A percentile compares a stretch with the other conserved stretches of the same genome.
phyloP scores from a whole-genome alignment of 2,797 vertebrate species.

The Cyclopterus lumpus region DNA sequence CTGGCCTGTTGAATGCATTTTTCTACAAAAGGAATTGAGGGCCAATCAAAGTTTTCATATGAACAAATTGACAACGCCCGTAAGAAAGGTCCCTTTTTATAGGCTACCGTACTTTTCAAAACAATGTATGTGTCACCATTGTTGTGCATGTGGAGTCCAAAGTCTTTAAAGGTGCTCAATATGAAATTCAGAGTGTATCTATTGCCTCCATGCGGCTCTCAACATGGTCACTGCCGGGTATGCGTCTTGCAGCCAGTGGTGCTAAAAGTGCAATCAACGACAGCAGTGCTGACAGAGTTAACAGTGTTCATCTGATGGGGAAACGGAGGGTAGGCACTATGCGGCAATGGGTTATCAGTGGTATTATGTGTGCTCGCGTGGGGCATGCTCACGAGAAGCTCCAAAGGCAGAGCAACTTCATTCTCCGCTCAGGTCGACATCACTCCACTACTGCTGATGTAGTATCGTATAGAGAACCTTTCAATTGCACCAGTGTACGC shows the following conservation, averaged over 20 bases:
- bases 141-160: not conserved
- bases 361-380: not conserved
- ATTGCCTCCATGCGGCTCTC: not conserved
- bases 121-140: not conserved
- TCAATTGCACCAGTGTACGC: not conserved
- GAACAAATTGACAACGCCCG: not conserved
- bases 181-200: not conserved
- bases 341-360: not conserved
- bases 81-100: not conserved
- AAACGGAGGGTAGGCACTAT: not conserved
- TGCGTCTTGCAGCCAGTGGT: not conserved
- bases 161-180: not conserved
- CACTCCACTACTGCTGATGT: not conserved
- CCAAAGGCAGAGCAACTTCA: not conserved
- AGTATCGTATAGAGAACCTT: not conserved
- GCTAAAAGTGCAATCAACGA: not conserved
- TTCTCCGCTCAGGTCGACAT: not conserved
- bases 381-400: not conserved
- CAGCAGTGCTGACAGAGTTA: not conserved
- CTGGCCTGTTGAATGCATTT: conserved; percentile 31
- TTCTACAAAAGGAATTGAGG: conserved; percentile 24
- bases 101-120: not conserved
- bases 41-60: not conserved
- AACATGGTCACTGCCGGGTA: not conserved
- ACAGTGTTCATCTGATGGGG: not conserved